Evolutionary conservation across 2,113 vertebrate genomes (phyloP), one percentile per base, ranked within the genome.

Genomic region (Colossoma macropomum): DNA sequence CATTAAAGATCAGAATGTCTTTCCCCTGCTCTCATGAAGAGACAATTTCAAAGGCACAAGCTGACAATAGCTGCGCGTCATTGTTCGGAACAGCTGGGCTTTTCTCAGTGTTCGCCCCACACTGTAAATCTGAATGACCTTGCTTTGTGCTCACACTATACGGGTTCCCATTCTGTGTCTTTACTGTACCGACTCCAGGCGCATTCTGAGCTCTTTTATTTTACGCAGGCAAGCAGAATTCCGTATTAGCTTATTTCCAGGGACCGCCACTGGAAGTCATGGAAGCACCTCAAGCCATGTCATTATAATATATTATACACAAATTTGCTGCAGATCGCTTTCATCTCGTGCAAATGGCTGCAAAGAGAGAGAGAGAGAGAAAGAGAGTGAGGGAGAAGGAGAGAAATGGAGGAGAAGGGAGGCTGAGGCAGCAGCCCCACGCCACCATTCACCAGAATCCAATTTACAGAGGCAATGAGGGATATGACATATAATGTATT

Each of bases 401-500:
- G 74, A 85, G 77, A 76, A 70, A 83, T 75, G 84, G 73, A 23
- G 62, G 76, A 76, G 45, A 83, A 73, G 66, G 72, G 81, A 84
- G 69, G 73, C 66, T 71, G 75, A 70, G 69, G 84, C 82, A 34
- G 75, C 81, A 69, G 82, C 79, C 74, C 71, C 15, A 63, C 77
- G 80, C 80, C 82, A 86, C 86, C 81, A 59, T 84, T 81, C 85
- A 86, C 60, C 85, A 84, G 85, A 89, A 89, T 89, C 86, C 88
- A 89, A 89, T 89, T 88, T 88, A 81, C 80, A 83, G 83, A 89
- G 74, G 77, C 85, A 89, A 89, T 89, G 88, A 88, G 86, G 88
- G 86, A 86, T 89, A 81, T 88, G 88, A 89, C 86, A 88, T 84
- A 86, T 88, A 89, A 89, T 89, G 88, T 88, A 88, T 89, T 86